phyloP scores from a whole-genome alignment of 2,888 invertebrate genomes.

The Seira ritae region DNA sequence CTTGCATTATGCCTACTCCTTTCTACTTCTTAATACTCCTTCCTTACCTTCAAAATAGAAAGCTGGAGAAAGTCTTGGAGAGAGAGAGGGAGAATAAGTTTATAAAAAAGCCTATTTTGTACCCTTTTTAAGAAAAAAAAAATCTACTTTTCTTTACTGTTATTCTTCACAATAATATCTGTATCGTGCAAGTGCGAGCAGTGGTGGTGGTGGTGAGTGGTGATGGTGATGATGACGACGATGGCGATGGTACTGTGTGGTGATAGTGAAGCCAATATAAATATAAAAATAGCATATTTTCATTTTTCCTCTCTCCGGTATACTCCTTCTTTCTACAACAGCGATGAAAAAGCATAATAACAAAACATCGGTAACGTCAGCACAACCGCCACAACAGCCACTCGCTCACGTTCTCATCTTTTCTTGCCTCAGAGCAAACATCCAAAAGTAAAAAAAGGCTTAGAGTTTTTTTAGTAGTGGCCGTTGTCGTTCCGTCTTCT shows the following conservation, averaged over 20 bases:
- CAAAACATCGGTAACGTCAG: background rate
- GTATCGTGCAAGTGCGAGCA: background rate
- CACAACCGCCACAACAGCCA: conserved; percentile 10
- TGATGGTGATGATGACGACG: no score
- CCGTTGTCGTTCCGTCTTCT: background rate
- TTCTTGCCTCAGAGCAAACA: background rate
- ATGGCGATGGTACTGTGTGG: no score
- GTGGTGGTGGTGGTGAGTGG: no score
- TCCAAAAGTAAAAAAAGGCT: background rate
- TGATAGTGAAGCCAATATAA: background rate
- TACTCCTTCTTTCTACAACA: conserved; percentile 54
- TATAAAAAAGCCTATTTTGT: background rate
- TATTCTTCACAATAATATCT: background rate
- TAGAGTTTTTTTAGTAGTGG: background rate
- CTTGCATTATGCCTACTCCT: no score
- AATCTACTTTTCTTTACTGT: background rate
- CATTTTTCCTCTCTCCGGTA: conserved; percentile 41
- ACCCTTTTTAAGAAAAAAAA: background rate
- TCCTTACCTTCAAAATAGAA: conserved; percentile 8
- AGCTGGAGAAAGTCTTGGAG: conserved; percentile 19
- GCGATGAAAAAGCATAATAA: background rate
- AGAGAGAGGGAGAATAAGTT: background rate
- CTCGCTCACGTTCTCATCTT: conserved; percentile 19
- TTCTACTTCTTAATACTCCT: conserved; percentile 13
- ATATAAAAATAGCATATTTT: background rate